Percentiles rank a stretch among this genome's conserved stretches.
These are phyloP conservation scores for Malurus alboscapulatus DNA, from an alignment of 2,113 vertebrate genomes.

Conservation along the genomic window DNA sequence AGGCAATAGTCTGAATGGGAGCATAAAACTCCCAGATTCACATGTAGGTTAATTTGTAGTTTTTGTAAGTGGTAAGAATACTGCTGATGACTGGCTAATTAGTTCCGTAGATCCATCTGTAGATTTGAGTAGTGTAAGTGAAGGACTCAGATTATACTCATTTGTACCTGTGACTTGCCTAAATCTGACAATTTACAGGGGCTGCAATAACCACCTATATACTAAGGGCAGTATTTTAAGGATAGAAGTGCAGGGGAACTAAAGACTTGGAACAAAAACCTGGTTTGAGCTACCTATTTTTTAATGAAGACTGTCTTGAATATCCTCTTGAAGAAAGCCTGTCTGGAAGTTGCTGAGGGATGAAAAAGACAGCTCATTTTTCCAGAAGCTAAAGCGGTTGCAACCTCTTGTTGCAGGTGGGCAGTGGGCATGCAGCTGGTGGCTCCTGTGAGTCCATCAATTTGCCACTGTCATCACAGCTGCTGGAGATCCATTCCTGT, in stretches of 20 bases:
- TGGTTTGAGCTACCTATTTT: background rate
- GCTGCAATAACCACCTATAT: background rate
- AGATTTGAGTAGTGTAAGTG: background rate
- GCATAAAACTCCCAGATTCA: background rate
- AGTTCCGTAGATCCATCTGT: background rate
- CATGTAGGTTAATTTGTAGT: background rate
- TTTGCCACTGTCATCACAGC: constrained; percentile 59
- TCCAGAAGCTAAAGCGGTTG: constrained; percentile 24
- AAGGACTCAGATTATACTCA: background rate
- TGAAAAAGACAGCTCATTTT: constrained; percentile 22
- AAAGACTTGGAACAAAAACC: background rate
- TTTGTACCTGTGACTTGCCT: background rate
- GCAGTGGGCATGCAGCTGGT: constrained; percentile 11
- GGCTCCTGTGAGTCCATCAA: constrained; percentile 17
- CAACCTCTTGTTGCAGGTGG: constrained; percentile 43
- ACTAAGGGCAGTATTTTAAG: background rate
- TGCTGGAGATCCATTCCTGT: constrained; percentile 54
- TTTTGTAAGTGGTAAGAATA: background rate
- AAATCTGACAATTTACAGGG: background rate
- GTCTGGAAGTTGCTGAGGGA: background rate
- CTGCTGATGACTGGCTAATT: background rate
- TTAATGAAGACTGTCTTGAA: background rate
- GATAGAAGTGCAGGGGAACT: background rate
- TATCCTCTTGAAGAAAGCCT: background rate
- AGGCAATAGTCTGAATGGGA: background rate